phyloP scores from a whole-genome alignment of 2,888 invertebrate genomes.

The Pterostichus niger region DNA sequence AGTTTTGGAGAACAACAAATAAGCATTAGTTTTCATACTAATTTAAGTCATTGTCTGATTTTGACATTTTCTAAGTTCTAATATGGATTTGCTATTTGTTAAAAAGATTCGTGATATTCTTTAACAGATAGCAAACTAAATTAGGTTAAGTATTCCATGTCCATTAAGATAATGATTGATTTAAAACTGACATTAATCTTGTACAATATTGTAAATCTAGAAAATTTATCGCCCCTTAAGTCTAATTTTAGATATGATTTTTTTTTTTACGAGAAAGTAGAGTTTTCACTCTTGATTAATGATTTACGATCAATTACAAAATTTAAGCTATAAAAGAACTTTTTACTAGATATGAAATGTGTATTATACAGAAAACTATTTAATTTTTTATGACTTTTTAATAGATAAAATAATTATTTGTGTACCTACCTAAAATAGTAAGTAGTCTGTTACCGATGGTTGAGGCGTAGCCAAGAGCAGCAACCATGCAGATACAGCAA shows the following conservation, averaged over 20 bases:
- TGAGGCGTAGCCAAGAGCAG: no score
- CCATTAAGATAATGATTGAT: constrained; percentile 26
- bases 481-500: no score
- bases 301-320: constrained; percentile 16
- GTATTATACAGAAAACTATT: no score
- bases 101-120: not conserved
- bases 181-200: not conserved
- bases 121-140: not conserved
- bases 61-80: constrained; percentile 1
- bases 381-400: not conserved
- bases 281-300: constrained; percentile 6
- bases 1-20: not conserved
- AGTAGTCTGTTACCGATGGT: no score
- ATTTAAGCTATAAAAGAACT: not conserved
- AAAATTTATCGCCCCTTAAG: constrained; percentile 8
- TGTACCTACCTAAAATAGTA: no score
- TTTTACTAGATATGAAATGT: not conserved
- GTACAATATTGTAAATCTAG: not conserved
- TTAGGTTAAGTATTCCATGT: constrained; percentile 17
- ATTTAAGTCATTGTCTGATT: constrained; percentile 9
- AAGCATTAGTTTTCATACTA: constrained; percentile 6
- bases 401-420: no score
- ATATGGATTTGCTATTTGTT: constrained; percentile 1
- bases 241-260: constrained; percentile 13
- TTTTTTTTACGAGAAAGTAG: not conserved